These are phyloP conservation scores for Anguilla anguilla DNA, from an alignment of 2,797 vertebrate species.

Conservation along the genomic window DNA sequence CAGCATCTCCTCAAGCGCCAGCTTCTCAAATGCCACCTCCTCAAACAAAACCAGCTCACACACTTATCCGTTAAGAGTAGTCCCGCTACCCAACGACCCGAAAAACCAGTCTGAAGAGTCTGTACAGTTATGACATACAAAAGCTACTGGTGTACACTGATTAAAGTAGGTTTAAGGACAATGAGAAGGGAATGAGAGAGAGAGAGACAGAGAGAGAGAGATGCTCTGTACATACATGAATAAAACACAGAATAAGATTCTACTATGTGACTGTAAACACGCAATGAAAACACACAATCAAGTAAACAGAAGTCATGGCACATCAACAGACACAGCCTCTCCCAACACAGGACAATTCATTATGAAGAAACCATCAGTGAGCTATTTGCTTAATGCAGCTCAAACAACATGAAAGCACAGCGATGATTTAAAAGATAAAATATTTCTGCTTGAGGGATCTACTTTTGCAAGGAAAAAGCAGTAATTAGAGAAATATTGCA, in stretches of 20 bases:
- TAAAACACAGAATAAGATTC: background rate
- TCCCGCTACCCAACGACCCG: too few relatives aligned
- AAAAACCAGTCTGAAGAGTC: too few relatives aligned
- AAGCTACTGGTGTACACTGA: too few relatives aligned
- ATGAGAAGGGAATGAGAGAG: too few relatives aligned
- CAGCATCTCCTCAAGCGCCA: background rate
- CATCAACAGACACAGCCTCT: background rate
- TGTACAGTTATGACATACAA: too few relatives aligned
- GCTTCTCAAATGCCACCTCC: background rate
- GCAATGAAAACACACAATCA: background rate
- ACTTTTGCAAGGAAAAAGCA: background rate
- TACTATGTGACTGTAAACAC: background rate
- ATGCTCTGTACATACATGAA: too few relatives aligned
- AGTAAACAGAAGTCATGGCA: background rate
- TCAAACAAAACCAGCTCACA: background rate
- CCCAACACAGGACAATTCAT: background rate
- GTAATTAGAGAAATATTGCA: constrained; percentile 20
- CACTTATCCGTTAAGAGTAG: background rate
- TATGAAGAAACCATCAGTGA: background rate
- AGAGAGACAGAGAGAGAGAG: too few relatives aligned
- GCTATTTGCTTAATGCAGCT: background rate
- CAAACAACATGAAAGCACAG: background rate
- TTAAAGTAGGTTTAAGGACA: too few relatives aligned
- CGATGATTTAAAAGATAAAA: background rate
- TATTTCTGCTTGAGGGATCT: background rate